These are phyloP conservation scores for Craseonycteris thonglongyai DNA, from an alignment of 2,113 vertebrate species.

Conservation along the genomic window DNA sequence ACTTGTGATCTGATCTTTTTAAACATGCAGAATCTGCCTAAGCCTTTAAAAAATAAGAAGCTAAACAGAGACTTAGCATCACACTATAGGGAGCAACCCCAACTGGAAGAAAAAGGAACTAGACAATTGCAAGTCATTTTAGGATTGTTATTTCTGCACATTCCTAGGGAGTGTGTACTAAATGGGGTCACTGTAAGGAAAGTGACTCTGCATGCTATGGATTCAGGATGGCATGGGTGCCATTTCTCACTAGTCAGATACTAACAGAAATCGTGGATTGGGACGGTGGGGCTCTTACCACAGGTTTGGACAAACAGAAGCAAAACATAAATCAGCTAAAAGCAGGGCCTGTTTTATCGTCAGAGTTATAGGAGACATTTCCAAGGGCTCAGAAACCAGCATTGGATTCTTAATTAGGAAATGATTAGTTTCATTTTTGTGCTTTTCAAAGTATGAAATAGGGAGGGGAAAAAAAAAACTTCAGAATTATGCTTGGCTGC, in stretches of 20 bases:
- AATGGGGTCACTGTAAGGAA: background rate
- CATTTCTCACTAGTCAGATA: background rate
- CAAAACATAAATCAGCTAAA: background rate
- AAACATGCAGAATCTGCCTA: slow-evolving; percentile 48
- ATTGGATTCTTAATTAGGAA: slow-evolving; percentile 1
- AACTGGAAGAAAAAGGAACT: background rate
- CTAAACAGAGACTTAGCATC: slow-evolving; percentile 16
- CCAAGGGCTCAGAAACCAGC: background rate
- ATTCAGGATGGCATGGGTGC: fast-evolving
- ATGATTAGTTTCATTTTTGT: background rate
- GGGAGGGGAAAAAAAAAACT: background rate
- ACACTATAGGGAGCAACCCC: background rate
- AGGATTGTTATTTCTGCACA: background rate
- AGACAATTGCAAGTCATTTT: background rate
- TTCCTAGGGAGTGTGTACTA: background rate
- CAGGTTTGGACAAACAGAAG: background rate
- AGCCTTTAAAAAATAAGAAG: slow-evolving; percentile 40
- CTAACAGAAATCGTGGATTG: background rate
- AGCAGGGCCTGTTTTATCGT: background rate
- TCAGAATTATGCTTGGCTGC: background rate
- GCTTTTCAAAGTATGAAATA: background rate
- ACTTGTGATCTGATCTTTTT: slow-evolving; percentile 55
- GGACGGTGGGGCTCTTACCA: background rate
- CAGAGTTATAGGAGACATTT: background rate
- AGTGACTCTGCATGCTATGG: no score